Evolutionary conservation across 1,140 invertebrate genomes (phyloP), one percentile per base, ranked within the genome.

Genomic region (Aphelenchoides fujianensis): DNA sequence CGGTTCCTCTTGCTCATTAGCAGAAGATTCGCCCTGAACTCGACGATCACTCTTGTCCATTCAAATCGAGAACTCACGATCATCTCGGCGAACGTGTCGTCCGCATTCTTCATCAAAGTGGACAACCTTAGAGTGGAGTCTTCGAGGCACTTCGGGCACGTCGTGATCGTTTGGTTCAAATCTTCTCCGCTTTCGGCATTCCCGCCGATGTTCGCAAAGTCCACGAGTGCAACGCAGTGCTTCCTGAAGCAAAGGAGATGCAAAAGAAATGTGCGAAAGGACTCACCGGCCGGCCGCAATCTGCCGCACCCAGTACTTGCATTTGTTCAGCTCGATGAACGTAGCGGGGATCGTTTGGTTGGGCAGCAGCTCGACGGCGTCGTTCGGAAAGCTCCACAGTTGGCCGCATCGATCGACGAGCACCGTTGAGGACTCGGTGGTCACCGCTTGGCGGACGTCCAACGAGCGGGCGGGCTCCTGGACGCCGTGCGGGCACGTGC

Each of bases 21-120:
- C n/a, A n/a, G n/a, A n/a, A n/a, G n/a, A n/a, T n/a, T n/a, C n/a
- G n/a, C n/a, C n/a, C n/a, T n/a, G n/a, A n/a, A n/a, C n/a, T n/a
- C n/a, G n/a, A n/a, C n/a, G n/a, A n/a, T n/a, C n/a, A n/a, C n/a
- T n/a, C n/a, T n/a, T n/a, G n/a, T n/a, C n/a, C n/a, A n/a, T n/a
- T n/a, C n/a, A n/a, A n/a, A n/a, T n/a, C n/a, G n/a, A n/a, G n/a
- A n/a, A n/a, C n/a, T n/a, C n/a, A n/a, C n/a, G n/a, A n/a, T n/a
- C n/a, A n/a, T n/a, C n/a, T 9, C 57, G 19, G 5, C n/a, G 28
- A 19, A 67, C 2, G 12, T 67, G 9, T 68, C 66, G 32, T 68
- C 61, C 0, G 69, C 69, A 1, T 16, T 23, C 68, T 70, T 31
- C 69, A 70, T 70, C 19, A 70, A 67, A 5, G 52, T n/a, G 5